These are phyloP conservation scores for Hylomyscus alleni DNA, from an alignment of 2,797 vertebrate genomes.

Conservation along the genomic window DNA sequence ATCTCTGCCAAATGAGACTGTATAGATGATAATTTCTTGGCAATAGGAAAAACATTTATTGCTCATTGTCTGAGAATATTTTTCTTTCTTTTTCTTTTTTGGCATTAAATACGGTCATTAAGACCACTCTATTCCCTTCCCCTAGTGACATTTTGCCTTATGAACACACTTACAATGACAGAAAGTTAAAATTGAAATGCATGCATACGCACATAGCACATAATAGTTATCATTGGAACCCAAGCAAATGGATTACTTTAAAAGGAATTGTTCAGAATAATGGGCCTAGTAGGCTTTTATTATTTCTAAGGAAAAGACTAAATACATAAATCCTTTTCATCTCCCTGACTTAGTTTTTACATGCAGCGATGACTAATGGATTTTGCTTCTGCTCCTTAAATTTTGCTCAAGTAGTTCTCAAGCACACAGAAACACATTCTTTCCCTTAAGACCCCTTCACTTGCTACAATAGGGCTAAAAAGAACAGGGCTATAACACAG, in stretches of 20 bases:
- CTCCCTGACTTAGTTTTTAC: slow-evolving; percentile 35
- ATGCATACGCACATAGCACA: background rate
- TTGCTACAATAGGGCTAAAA: slow-evolving; percentile 17
- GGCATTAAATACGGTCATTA: background rate
- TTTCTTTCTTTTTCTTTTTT: slow-evolving; percentile 9
- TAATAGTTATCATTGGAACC: slow-evolving; percentile 45
- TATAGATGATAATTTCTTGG: background rate
- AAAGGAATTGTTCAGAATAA: slow-evolving; percentile 72
- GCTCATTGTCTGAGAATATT: background rate
- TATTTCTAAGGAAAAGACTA: slow-evolving; percentile 60
- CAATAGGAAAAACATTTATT: background rate
- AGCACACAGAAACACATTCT: slow-evolving; percentile 59
- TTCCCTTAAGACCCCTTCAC: background rate
- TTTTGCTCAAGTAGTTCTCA: slow-evolving; percentile 66
- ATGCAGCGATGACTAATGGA: slow-evolving; percentile 23
- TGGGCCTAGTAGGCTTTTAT: slow-evolving; percentile 40
- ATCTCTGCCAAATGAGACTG: background rate
- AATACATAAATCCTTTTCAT: slow-evolving; percentile 55
- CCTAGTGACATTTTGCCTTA: slow-evolving; percentile 3
- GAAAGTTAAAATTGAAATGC: slow-evolving; percentile 63
- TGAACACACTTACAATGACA: slow-evolving; percentile 39
- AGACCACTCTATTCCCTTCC: background rate
- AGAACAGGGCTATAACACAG: background rate
- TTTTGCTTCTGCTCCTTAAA: slow-evolving; percentile 50
- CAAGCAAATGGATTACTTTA: slow-evolving; percentile 61